phyloP scores from a whole-genome alignment of 2,888 invertebrate species.

The Metallyticus violacea region DNA sequence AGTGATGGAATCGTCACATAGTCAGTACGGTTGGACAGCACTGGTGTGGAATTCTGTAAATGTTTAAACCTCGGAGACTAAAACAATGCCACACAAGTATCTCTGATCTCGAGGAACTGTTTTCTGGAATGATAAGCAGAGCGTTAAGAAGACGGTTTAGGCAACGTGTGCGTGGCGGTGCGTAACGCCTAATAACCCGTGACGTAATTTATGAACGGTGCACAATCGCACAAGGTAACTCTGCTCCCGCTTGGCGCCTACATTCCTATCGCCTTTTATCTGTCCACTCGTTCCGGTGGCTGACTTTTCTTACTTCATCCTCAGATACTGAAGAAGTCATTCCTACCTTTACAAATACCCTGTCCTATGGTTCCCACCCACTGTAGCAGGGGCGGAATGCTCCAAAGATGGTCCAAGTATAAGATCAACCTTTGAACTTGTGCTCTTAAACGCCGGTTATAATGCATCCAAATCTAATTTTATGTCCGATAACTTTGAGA shows the following conservation, averaged over 20 bases:
- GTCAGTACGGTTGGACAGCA: no score
- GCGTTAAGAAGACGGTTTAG: background rate
- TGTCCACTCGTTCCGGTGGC: background rate
- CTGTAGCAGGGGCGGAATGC: background rate
- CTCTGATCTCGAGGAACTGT: background rate
- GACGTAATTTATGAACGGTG: background rate
- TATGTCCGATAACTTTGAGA: no score
- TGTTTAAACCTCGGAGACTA: no score
- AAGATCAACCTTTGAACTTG: no score
- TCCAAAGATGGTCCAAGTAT: no score
- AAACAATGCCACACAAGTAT: background rate
- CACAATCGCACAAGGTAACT: background rate
- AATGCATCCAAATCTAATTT: no score
- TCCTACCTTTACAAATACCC: background rate
- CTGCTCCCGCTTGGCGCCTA: background rate
- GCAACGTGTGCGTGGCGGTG: background rate
- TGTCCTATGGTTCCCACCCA: background rate
- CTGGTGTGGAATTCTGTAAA: no score
- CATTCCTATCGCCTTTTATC: background rate
- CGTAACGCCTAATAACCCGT: background rate
- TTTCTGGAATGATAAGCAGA: background rate
- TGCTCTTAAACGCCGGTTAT: no score
- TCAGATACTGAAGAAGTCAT: background rate
- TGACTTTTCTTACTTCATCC: background rate
- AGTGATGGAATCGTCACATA: no score